Evolutionary conservation across 2,113 vertebrate species (phyloP).

Genomic region (Gymnocephalus cernua): DNA sequence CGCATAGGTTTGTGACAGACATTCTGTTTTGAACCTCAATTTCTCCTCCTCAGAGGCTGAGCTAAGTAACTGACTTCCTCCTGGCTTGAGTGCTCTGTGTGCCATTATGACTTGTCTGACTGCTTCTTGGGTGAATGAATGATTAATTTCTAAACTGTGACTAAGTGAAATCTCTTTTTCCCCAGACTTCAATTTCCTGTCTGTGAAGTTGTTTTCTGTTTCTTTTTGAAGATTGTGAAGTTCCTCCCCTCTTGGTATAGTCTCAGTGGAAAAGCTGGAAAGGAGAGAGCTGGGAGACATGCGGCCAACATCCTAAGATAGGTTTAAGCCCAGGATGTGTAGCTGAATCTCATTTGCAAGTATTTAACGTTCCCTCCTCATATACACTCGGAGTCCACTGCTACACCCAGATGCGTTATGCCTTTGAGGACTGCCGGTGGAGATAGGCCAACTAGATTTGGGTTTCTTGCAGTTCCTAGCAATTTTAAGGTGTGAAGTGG

Average conservation of each 20-base stretch:
- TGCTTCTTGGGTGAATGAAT: slow-evolving; percentile 22
- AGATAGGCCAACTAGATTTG: slow-evolving; percentile 5
- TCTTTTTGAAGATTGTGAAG: slow-evolving; percentile 23
- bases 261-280: slow-evolving; percentile 10
- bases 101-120: slow-evolving; percentile 15
- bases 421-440: slow-evolving; percentile 39
- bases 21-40: slow-evolving; percentile 6
- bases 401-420: slow-evolving; percentile 21
- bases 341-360: slow-evolving; percentile 55
- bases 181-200: background rate
- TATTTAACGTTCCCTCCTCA: slow-evolving; percentile 37
- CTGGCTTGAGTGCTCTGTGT: background rate
- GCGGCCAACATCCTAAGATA: slow-evolving; percentile 22
- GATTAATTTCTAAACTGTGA: slow-evolving; percentile 28
- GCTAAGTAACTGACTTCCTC: slow-evolving; percentile 1
- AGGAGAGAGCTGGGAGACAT: slow-evolving; percentile 12
- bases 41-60: slow-evolving; percentile 8
- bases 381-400: slow-evolving; percentile 15
- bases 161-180: background rate
- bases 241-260: slow-evolving; percentile 1
- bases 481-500: slow-evolving; percentile 26
- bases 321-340: slow-evolving; percentile 33
- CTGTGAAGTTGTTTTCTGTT: slow-evolving; percentile 3
- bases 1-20: background rate
- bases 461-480: background rate